Conservation (phyloP, 92 coral and sea anemone species). For the Zoanthus solanderi region DNA sequence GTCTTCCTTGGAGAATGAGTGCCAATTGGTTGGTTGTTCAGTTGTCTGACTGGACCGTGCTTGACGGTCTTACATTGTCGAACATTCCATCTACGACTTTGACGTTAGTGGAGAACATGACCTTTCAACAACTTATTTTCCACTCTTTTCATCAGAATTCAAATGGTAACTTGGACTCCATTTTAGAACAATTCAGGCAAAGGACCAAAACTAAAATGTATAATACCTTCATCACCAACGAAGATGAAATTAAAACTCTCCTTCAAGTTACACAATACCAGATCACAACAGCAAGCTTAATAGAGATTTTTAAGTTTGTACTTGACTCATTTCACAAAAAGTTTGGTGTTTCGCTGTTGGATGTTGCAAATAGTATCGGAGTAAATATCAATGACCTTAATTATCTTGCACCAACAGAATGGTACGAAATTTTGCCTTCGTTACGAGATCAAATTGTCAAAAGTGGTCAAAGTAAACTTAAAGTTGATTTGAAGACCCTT, state of each 20-base stretch:
- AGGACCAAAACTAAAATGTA: slow-evolving; percentile 48
- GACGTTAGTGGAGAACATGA: slow-evolving; percentile 33
- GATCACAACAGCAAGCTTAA: slow-evolving; percentile 1
- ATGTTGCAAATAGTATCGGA: slow-evolving; percentile 22
- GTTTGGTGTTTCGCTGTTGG: slow-evolving; percentile 29
- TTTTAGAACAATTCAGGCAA: background rate
- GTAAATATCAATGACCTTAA: slow-evolving; percentile 15
- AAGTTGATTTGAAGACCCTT: slow-evolving; percentile 48
- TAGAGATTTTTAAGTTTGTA: slow-evolving; percentile 23
- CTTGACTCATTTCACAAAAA: background rate
- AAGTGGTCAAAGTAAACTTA: slow-evolving; percentile 66
- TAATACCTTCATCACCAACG: slow-evolving; percentile 52
- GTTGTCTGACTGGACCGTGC: slow-evolving; percentile 65
- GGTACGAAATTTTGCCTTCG: slow-evolving; percentile 71
- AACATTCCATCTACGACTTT: slow-evolving; percentile 37
- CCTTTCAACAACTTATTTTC: slow-evolving; percentile 3
- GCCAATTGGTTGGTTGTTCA: slow-evolving; percentile 57
- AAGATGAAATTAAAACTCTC: slow-evolving; percentile 45
- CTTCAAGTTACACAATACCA: slow-evolving; percentile 34
- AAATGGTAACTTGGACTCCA: background rate
- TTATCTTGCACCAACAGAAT: slow-evolving; percentile 75
- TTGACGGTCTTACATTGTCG: background rate
- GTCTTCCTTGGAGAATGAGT: slow-evolving; percentile 73
- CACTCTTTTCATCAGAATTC: slow-evolving; percentile 11
- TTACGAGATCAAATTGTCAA: slow-evolving; percentile 60